These are phyloP conservation scores for Dione juno DNA, from an alignment of 2,888 invertebrate genomes.

Conservation along the genomic window DNA sequence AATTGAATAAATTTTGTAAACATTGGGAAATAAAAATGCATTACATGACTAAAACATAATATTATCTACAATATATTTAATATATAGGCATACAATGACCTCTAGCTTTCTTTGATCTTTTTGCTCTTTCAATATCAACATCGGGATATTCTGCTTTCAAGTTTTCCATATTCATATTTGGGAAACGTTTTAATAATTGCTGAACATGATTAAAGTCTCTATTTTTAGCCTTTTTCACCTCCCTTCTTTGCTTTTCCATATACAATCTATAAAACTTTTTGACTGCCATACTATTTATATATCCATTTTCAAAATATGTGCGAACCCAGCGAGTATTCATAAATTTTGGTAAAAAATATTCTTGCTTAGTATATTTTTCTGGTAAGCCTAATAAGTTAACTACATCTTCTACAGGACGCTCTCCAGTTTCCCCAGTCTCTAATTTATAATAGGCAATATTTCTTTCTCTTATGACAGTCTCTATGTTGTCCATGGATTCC, in stretches of 20 bases:
- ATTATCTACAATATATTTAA: slow-evolving; percentile 48
- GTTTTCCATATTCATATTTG: slow-evolving; percentile 88
- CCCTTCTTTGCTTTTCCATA: slow-evolving; percentile 86
- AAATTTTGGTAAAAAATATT: slow-evolving; percentile 86
- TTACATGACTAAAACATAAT: neutral
- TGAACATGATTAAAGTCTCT: slow-evolving; percentile 87
- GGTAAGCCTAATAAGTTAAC: slow-evolving; percentile 85
- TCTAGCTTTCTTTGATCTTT: slow-evolving; percentile 80
- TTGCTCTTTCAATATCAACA: slow-evolving; percentile 88
- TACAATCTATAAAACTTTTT: slow-evolving; percentile 82
- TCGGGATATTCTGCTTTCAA: slow-evolving; percentile 89
- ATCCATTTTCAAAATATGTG: slow-evolving; percentile 80
- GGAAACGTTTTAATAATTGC: slow-evolving; percentile 88
- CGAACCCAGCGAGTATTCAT: slow-evolving; percentile 87
- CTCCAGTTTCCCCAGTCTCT: slow-evolving; percentile 94
- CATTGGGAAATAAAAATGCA: slow-evolving; percentile 5
- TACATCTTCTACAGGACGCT: slow-evolving; percentile 86
- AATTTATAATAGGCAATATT: slow-evolving; percentile 94
- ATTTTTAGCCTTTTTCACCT: slow-evolving; percentile 82
- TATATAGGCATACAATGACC: slow-evolving; percentile 85
- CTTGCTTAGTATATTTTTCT: slow-evolving; percentile 81
- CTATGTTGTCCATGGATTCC: slow-evolving; percentile 97
- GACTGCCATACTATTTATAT: slow-evolving; percentile 84
- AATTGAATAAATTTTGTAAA: neutral
- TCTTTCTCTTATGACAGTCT: slow-evolving; percentile 94